phyloP scores from a whole-genome alignment of 2,113 vertebrate genomes.

The Pristiophorus japonicus region DNA sequence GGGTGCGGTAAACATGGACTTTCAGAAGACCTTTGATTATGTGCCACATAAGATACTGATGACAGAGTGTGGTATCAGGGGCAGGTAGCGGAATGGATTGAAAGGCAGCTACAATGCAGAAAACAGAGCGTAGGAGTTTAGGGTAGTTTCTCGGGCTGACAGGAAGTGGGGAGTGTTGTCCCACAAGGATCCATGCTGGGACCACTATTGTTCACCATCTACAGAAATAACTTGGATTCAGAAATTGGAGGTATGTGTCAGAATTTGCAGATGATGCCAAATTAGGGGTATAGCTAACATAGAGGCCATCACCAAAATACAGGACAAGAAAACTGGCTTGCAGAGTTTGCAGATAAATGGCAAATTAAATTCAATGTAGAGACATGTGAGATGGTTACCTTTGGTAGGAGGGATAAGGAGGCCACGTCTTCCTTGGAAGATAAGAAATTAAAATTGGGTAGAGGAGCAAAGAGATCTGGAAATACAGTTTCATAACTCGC shows the following conservation, averaged over 20 bases:
- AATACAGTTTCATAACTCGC: neutral
- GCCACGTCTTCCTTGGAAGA: neutral
- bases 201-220: too few relatives aligned
- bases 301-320: neutral
- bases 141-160: neutral
- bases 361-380: neutral
- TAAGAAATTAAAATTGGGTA: neutral
- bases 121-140: neutral
- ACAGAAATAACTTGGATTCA: neutral
- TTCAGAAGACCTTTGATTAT: neutral
- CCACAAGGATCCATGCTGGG: neutral
- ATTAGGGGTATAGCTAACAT: neutral
- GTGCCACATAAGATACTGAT: neutral
- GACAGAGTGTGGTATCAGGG: neutral
- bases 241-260: neutral
- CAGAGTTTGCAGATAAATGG: neutral
- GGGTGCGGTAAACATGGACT: too few relatives aligned
- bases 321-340: neutral
- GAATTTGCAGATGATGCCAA: neutral
- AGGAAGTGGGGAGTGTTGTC: neutral
- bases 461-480: neutral
- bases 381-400: neutral
- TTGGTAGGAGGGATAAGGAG: neutral
- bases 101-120: neutral
- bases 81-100: neutral